Base-by-base conservation (phyloP, 2,888 invertebrate species). In the Lasiommata megera region DNA sequence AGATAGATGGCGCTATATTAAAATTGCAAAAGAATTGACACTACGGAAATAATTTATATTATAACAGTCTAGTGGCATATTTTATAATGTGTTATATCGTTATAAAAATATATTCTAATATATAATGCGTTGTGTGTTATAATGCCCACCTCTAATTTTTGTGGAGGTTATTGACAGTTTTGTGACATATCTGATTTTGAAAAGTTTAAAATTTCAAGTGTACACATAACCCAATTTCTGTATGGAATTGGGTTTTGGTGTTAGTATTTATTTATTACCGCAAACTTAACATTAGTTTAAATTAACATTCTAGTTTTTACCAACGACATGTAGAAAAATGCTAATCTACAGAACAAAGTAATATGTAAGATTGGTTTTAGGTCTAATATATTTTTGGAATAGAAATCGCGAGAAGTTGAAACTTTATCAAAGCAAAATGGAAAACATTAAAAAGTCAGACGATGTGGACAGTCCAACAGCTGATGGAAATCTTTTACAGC, bases 401-500 rank as follows among this genome's bases (percentile, higher is more conserved):
- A 50, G 38, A 54, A 58, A 48, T 44, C 34, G 47, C 18, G 29
- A 28, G 23, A 55, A 51, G 9, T 44, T 28, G 14, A 31, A 16
- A 16, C 9, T 43, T 36, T 9, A 17, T 11, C 1, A 44, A 46
- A 41, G 16, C 8, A 9, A 61, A 51, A 70, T 70, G 70, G 69
- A 63, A 64, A 55, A 56, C 50, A 60, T 51, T 31, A 82, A 76
- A 65, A 82, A 82, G 67, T 56, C 67, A 14, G 80, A 81, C 61
- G 80, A 86, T 64, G 77, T 77, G 71, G 88, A 84, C 57, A 74
- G 76, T 60, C 72, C 80, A 29, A 72, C 79, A 36, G 87, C 80
- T 16, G 89, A 88, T 64, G 90, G 90, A 43, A 90, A 90, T 70
- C 76, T 90, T 3, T 70, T 90, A 53, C 83, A 90, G 65, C 90